These are phyloP conservation scores for Simalia tracyae DNA, from an alignment of 2,797 vertebrate genomes.

Conservation along the genomic window DNA sequence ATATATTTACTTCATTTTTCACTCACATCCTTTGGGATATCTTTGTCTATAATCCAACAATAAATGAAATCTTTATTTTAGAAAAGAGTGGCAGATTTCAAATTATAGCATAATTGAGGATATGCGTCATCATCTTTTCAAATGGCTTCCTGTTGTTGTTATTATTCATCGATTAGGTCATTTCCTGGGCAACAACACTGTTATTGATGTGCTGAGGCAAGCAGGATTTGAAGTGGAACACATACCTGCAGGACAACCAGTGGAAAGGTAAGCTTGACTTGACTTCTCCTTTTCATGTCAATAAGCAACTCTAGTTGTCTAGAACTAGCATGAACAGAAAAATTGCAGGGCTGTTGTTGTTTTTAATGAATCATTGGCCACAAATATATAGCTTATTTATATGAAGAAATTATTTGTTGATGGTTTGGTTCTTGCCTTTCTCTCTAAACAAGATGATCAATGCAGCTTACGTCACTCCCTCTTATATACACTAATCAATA, in stretches of 20 bases:
- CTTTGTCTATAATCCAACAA: not conserved
- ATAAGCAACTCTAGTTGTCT: slow-evolving; percentile 33
- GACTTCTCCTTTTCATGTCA: slow-evolving; percentile 15
- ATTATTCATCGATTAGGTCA: slow-evolving; percentile 83
- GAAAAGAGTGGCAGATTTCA: not conserved
- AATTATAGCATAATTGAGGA: not conserved
- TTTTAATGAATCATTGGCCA: not conserved
- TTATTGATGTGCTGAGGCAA: slow-evolving; percentile 92
- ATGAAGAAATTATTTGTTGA: not conserved
- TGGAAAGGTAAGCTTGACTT: slow-evolving; percentile 81
- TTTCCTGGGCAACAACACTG: slow-evolving; percentile 96
- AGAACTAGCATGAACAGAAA: not conserved
- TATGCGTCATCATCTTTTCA: not conserved
- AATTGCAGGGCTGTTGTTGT: not conserved
- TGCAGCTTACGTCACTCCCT: not conserved
- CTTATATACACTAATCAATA: not conserved
- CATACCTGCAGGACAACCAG: slow-evolving; percentile 81
- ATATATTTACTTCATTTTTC: not conserved
- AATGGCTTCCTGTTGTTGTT: slow-evolving; percentile 46
- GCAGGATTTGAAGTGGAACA: slow-evolving; percentile 93
- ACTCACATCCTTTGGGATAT: not conserved
- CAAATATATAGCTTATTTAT: not conserved
- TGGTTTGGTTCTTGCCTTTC: not conserved
- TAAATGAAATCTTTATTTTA: not conserved
- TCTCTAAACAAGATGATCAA: not conserved